Evolutionary conservation across 2,113 vertebrate species (phyloP), one percentile per base, ranked within the genome.

Genomic region (Micromys minutus): DNA sequence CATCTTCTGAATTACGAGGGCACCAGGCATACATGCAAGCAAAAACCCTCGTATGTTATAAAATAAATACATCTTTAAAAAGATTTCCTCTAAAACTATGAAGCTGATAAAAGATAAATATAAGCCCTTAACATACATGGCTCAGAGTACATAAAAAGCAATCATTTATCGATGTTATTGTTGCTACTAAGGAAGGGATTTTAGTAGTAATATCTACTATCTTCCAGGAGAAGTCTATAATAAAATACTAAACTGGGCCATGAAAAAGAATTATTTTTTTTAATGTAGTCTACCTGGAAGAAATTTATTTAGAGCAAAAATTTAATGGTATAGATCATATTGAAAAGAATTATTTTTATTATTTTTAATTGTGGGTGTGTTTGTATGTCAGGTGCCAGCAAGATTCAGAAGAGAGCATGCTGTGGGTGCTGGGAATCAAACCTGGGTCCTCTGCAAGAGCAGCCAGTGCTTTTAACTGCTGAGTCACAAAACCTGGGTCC

Each of bases 271-370:
- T n/a, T n/a, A n/a, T n/a, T n/a, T n/a, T n/a, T n/a, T n/a, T n/a
- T 13, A 57, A 4, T 61, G 79, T 52, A 4, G 80, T 55, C 7
- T 94, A 89, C 57, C 21, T 75, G 24, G 45, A 79, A 94, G 31
- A 93, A 91, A 90, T 34, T 34, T 29, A n/a, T n/a, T 91, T 67
- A 26, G 11, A 52, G 69, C 16, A 94, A 96, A 7, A 94, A 93
- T 84, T n/a, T 94, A 80, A 83, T 83, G 47, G 15, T 89, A 0
- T 83, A 89, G 59, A 36, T 72, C 24, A 55, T 80, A 87, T 22
- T 87, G 50, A 7, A 94, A 96, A 93, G 57, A n/a, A n/a, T n/a
- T 65, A 65, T 31, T 31, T 65, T 65, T 31, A 65, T 65, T 65
- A 65, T 74, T 26, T 13, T 75, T 42, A 39, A 72, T 39, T 76